These are phyloP conservation scores for Entomobrya multifasciata DNA, from an alignment of 2,888 invertebrate genomes.

Conservation along the genomic window DNA sequence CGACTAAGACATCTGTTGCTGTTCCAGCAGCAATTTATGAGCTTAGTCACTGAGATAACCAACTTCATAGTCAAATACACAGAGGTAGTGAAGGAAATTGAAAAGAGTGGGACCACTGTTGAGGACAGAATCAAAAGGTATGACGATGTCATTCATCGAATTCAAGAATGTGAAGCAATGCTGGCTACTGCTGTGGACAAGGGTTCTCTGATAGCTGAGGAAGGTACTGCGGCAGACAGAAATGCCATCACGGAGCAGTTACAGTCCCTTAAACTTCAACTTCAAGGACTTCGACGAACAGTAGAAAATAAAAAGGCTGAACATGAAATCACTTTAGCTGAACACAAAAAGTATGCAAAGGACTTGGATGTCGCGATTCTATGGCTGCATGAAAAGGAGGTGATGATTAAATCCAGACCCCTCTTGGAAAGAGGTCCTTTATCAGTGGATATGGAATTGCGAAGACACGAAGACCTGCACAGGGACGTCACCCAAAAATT, in stretches of 20 bases:
- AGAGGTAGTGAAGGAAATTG: constrained; percentile 91
- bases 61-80: constrained; percentile 93
- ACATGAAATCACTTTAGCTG: constrained; percentile 92
- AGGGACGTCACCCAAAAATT: constrained; percentile 87
- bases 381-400: constrained; percentile 91
- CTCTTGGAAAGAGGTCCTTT: constrained; percentile 88
- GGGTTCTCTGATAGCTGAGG: constrained; percentile 94
- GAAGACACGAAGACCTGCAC: constrained; percentile 87
- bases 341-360: constrained; percentile 91
- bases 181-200: constrained; percentile 94
- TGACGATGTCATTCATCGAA: constrained; percentile 91
- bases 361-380: constrained; percentile 92
- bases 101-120: constrained; percentile 89
- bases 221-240: constrained; percentile 92
- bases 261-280: constrained; percentile 91
- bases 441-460: constrained; percentile 91
- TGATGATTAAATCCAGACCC: constrained; percentile 90
- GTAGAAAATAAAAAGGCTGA: constrained; percentile 93
- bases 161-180: constrained; percentile 94
- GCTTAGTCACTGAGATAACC: constrained; percentile 92
- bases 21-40: constrained; percentile 93
- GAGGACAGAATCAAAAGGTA: constrained; percentile 94
- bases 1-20: constrained; percentile 89
- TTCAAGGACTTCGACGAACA: constrained; percentile 88
- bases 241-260: constrained; percentile 93